phyloP scores from a whole-genome alignment of 2,113 vertebrate genomes.

The Microtus richardsoni region DNA sequence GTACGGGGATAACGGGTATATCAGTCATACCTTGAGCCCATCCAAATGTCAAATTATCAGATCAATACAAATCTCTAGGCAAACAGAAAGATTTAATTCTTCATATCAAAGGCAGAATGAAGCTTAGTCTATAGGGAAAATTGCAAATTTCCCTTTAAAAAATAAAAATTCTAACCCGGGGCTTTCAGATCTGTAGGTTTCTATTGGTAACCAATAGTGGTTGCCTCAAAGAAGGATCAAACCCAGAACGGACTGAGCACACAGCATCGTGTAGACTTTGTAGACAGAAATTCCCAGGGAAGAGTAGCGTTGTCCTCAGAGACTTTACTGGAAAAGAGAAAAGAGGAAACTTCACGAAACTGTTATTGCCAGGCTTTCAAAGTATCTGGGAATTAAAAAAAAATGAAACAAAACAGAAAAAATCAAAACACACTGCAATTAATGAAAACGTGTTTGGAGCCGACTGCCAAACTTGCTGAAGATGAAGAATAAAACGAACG shows the following conservation, averaged over 20 bases:
- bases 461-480: slow-evolving; percentile 35
- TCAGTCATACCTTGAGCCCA: neutral
- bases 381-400: slow-evolving; percentile 15
- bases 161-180: neutral
- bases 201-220: neutral
- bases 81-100: slow-evolving; percentile 12
- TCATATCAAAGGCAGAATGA: neutral
- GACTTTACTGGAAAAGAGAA: neutral
- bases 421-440: slow-evolving; percentile 49
- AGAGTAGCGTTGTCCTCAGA: neutral
- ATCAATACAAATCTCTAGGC: neutral
- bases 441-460: slow-evolving; percentile 69
- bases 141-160: neutral
- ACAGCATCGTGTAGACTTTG: neutral
- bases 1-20: neutral
- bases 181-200: neutral
- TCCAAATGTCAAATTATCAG: neutral
- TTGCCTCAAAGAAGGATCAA: neutral
- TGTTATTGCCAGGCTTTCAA: neutral
- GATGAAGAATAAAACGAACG: slow-evolving; percentile 19
- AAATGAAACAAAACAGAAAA: neutral
- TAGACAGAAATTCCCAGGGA: neutral
- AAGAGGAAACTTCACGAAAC: neutral
- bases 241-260: neutral
- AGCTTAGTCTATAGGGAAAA: neutral